Evolutionary conservation across 1,140 invertebrate genomes (phyloP), one percentile per base, ranked within the genome.

Genomic region (Pogonognathellus flavescens): DNA sequence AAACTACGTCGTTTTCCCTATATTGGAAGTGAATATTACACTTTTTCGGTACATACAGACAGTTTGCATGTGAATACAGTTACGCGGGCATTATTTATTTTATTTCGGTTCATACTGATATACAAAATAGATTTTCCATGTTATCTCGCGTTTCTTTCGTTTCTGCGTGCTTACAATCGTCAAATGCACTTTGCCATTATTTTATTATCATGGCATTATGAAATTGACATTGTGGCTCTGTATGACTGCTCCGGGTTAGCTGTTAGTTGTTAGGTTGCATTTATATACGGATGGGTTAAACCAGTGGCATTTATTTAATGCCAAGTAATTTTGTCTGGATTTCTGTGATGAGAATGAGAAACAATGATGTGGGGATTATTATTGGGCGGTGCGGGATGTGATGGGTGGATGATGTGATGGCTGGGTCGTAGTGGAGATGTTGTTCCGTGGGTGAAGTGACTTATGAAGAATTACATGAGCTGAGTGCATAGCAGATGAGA

Each of bases 391-490:
- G 31, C 31, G 31, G 31, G 31, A 41, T 41, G 31, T 41, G 31
- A 41, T 41, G 31, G 31, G 31, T 41, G 31, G 31, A 6, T 41
- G 31, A 41, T 41, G 31, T 41, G 31, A 41, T 6, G 31, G 6
- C 6, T 41, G 31, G 1, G 31, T 6, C 6, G 31, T 6, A 41
- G 31, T 3, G 6, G 31, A 41, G 53, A 57, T 57, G 53, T 57
- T 57, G 53, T 57, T 41, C 31, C 31, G 31, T 41, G 31, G 16
- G 66, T 72, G 66, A 72, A 31, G 70, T 76, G 70, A 76, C 70
- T 76, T 76, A 76, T 76, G 70, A 76, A 31, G 70, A 76, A 76
- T 76, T 41, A 76, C 25, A 76, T 76, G 70, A 76, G 31, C 49
- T 76, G 70, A 76, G 70, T 76, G 70, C 41, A 49, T 76, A 18